Conservation (phyloP, 2,888 invertebrate genomes). For the Drosophila algonquin region DNA sequence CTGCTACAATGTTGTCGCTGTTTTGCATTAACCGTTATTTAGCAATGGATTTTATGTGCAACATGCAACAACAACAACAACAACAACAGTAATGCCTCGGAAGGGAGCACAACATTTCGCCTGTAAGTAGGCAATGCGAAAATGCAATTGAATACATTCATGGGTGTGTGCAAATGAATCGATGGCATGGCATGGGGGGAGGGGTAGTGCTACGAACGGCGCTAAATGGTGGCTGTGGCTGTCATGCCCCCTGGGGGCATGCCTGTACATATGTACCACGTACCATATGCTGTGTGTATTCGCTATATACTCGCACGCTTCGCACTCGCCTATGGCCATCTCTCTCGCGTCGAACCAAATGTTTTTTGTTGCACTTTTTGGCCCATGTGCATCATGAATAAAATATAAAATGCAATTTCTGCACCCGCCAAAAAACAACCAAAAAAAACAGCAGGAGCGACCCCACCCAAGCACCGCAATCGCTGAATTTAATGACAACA, state of each 20-base stretch:
- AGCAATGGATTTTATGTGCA: slow-evolving; percentile 58
- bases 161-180: neutral
- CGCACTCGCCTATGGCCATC: neutral
- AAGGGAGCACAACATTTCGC: slow-evolving; percentile 13
- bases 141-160: slow-evolving; percentile 50
- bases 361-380: slow-evolving; percentile 17
- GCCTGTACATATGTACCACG: neutral
- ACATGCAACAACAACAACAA: slow-evolving; percentile 5
- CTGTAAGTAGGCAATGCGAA: slow-evolving; percentile 59
- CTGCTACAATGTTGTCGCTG: slow-evolving; percentile 13
- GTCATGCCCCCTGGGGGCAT: neutral
- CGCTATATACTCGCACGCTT: neutral
- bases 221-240: neutral
- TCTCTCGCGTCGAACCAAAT: slow-evolving; percentile 1
- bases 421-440: slow-evolving; percentile 2
- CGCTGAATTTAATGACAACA: slow-evolving; percentile 58
- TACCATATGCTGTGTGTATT: neutral
- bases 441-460: neutral
- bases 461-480: neutral
- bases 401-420: slow-evolving; percentile 75
- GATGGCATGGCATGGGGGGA: neutral
- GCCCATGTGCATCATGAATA: slow-evolving; percentile 46
- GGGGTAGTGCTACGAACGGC: neutral
- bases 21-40: slow-evolving; percentile 74
- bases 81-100: neutral